These are phyloP conservation scores for Chamaea fasciata DNA, from an alignment of 2,113 vertebrate species.

Conservation along the genomic window DNA sequence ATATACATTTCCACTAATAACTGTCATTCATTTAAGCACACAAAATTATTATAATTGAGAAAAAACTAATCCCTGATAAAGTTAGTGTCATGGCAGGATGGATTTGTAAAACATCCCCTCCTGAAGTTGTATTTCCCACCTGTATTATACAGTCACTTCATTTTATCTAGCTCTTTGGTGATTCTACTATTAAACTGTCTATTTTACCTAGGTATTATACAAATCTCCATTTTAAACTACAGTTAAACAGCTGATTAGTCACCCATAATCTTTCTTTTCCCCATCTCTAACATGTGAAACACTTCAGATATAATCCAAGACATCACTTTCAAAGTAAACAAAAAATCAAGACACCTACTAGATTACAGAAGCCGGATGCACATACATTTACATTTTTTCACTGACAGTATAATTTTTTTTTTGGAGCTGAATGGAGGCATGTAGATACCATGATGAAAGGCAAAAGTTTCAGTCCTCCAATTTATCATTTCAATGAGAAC, in stretches of 20 bases:
- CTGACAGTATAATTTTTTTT: neutral
- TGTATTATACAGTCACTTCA: neutral
- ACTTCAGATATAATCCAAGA: neutral
- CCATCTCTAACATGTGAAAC: neutral
- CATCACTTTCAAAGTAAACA: neutral
- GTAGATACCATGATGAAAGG: neutral
- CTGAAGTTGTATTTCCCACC: neutral
- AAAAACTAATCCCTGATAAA: neutral
- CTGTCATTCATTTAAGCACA: neutral
- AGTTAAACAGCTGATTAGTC: neutral
- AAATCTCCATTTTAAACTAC: neutral
- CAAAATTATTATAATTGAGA: neutral
- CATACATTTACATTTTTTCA: neutral
- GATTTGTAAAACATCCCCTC: neutral
- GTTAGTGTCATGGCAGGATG: neutral
- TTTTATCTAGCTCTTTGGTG: neutral
- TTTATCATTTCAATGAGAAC: neutral
- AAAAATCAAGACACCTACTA: neutral
- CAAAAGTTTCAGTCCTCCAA: neutral
- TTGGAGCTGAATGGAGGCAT: fast-evolving
- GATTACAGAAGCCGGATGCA: neutral
- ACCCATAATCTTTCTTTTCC: neutral
- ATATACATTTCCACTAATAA: neutral
- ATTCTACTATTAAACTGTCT: neutral
- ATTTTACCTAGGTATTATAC: neutral